These are phyloP conservation scores for Amphiprion percula DNA, from an alignment of 2,113 vertebrate genomes.

Conservation along the genomic window DNA sequence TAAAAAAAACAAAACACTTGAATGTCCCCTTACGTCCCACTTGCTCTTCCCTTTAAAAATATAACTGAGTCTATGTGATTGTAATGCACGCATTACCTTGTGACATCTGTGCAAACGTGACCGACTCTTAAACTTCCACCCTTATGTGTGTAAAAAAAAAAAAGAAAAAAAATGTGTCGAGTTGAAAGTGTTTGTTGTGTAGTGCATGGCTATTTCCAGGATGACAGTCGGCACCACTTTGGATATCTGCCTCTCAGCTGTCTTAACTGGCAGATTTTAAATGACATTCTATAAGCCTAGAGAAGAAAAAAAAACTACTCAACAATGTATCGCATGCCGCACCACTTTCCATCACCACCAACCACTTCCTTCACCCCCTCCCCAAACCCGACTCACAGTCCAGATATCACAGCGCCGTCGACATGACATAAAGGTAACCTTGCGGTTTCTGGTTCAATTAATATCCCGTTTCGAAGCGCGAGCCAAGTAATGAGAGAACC, in stretches of 20 bases:
- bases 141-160: slow-evolving; percentile 46
- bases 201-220: slow-evolving; percentile 73
- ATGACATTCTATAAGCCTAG: slow-evolving; percentile 69
- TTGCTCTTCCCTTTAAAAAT: slow-evolving; percentile 73
- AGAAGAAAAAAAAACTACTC: slow-evolving; percentile 64
- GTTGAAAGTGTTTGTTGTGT: slow-evolving; percentile 71
- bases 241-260: slow-evolving; percentile 67
- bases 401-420: slow-evolving; percentile 69
- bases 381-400: slow-evolving; percentile 39
- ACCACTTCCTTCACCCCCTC: neutral
- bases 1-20: slow-evolving; percentile 38
- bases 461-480: slow-evolving; percentile 72
- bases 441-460: slow-evolving; percentile 82
- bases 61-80: slow-evolving; percentile 71
- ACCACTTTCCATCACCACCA: slow-evolving; percentile 26
- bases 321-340: slow-evolving; percentile 70
- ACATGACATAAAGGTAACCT: slow-evolving; percentile 82
- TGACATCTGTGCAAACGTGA: slow-evolving; percentile 76
- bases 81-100: slow-evolving; percentile 67
- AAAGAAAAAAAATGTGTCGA: slow-evolving; percentile 43
- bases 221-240: slow-evolving; percentile 54
- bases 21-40: slow-evolving; percentile 19
- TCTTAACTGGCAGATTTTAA: slow-evolving; percentile 67
- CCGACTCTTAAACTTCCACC: slow-evolving; percentile 49
- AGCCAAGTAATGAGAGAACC: slow-evolving; percentile 79